Evolutionary conservation across 2,113 vertebrate genomes (phyloP), one percentile per base, ranked within the genome.

Genomic region (Cinclus mexicanus): DNA sequence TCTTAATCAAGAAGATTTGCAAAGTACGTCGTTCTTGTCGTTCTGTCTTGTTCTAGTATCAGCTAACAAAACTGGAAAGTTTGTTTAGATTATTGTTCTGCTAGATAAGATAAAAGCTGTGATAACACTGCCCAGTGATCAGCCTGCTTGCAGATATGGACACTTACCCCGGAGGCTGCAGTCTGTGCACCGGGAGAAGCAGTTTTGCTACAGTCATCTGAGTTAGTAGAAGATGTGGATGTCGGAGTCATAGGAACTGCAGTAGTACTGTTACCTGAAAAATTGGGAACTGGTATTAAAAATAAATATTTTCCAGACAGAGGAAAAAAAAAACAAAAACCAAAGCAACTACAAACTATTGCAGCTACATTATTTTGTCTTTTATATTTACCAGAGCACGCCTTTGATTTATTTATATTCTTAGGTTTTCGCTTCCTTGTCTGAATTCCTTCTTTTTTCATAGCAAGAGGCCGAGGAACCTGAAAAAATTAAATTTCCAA

Each of bases 371-470:
- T 44, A 75, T 55, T 60, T 87, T 50, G 33, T 94, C 71, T 89
- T 90, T 91, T 84, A 83, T 97, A 98, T 89, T 97, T 98, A 99
- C 99, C 98, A 88, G 99, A 99, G 90, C 99, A 99, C 79, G 98
- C 93, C 91, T 99, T 99, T 56, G 98, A 97, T 98, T 99, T 99
- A 98, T 98, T 99, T 97, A 99, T 95, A 89, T 99, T 99, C 98
- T 99, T 99, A n/a, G 99, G 99, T 98, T 99, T 99, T 98, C 99
- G 96, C 97, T 99, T 99, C 96, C 99, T 98, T 3, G 99, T 99
- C 98, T 99, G 99, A 98, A 99, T 99, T 88, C 99, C 99, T 96
- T 99, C 99, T 98, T 99, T 99, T 98, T 99, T 99, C 99, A 99
- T 99, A 87, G 99, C 99, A 77, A 99, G 98, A 2, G 99, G 99